Conservation (phyloP, 2,797 vertebrate species). For the Neoniphon sammara region DNA sequence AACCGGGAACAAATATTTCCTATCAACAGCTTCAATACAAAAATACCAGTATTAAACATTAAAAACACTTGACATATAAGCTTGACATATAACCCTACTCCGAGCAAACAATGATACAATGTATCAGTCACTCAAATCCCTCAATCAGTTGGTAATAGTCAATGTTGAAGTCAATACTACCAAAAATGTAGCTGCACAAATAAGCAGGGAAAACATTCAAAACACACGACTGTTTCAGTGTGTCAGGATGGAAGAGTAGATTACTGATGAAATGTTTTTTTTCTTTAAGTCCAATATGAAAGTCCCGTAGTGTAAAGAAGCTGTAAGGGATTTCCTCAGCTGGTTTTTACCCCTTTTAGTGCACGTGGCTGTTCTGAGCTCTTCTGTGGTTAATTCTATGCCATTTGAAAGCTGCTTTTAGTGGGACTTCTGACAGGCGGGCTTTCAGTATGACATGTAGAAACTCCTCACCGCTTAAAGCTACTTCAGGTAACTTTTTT, state of each 20-base stretch:
- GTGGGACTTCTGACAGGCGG: neutral
- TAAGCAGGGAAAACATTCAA: neutral
- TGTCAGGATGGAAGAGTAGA: too few relatives aligned
- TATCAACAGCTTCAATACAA: neutral
- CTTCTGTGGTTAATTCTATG: neutral
- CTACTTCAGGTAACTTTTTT: too few relatives aligned
- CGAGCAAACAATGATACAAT: too few relatives aligned
- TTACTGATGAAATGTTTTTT: neutral
- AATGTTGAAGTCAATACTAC: too few relatives aligned
- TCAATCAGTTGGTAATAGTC: too few relatives aligned
- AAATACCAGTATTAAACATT: neutral
- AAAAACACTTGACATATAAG: too few relatives aligned
- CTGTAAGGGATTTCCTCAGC: neutral
- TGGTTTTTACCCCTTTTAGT: neutral
- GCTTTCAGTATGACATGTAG: neutral
- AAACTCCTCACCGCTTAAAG: too few relatives aligned
- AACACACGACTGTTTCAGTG: neutral
- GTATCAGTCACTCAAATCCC: too few relatives aligned
- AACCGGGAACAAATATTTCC: too few relatives aligned
- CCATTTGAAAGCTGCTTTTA: conserved; percentile 1
- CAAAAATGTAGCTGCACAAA: neutral
- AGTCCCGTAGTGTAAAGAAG: neutral
- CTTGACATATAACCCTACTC: too few relatives aligned
- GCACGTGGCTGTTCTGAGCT: neutral
- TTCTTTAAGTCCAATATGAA: neutral